Conservation (phyloP, 2,113 vertebrate species). For the Edolisoma coerulescens region DNA sequence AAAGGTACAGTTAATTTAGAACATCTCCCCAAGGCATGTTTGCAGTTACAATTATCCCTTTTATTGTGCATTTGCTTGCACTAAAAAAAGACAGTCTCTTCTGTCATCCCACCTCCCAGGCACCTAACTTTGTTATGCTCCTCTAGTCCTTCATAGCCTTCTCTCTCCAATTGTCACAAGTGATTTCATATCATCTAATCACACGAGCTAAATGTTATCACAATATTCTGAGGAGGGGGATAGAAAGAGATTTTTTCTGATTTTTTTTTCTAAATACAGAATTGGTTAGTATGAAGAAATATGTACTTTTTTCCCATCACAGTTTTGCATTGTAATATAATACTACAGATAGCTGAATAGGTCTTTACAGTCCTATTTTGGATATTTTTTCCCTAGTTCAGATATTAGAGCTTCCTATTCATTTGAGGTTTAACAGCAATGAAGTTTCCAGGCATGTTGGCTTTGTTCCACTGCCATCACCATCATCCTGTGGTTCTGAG, state of each 20-base stretch:
- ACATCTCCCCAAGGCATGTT: not conserved
- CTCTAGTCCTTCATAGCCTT: not conserved
- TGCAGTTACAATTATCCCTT: not conserved
- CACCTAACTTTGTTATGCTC: not conserved
- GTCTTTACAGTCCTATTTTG: not conserved
- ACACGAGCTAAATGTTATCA: not conserved
- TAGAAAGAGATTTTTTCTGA: not conserved
- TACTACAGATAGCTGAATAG: not conserved
- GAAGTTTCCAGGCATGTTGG: not conserved
- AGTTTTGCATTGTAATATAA: not conserved
- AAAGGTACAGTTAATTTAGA: slow-evolving; percentile 4
- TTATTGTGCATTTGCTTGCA: not conserved
- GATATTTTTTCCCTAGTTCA: not conserved
- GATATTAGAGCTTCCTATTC: not conserved
- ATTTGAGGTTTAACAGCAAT: not conserved
- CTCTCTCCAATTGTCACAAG: not conserved
- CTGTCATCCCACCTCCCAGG: not conserved
- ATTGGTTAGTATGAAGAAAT: not conserved
- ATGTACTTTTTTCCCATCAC: not conserved
- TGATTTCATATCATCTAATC: not conserved
- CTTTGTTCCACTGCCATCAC: not conserved
- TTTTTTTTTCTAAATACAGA: not conserved
- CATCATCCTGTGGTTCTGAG: not conserved
- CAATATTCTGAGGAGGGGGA: not conserved
- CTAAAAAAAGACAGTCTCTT: not conserved